Base-by-base conservation (phyloP, 2,888 invertebrate species). In the Melanchra persicariae region DNA sequence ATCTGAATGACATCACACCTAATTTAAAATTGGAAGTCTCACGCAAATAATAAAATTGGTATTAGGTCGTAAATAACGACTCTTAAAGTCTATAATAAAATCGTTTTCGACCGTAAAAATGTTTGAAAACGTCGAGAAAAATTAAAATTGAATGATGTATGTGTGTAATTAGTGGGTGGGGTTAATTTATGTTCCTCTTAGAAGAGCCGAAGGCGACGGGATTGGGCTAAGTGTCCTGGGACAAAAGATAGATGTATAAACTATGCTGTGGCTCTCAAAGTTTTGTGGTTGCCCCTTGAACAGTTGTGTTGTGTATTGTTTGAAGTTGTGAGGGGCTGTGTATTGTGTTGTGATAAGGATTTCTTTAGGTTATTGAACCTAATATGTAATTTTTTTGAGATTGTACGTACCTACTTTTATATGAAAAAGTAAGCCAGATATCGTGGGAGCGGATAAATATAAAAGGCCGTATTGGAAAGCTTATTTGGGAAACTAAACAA, bases 171-270 rank as follows among this genome's bases (percentile, higher is more conserved):
- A 91, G 88, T 81, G 70, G 85, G 83, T 66, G 82, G 79, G 84
- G 81, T 81, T 90, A 87, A 90, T 91, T 92, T 90, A 92, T 89
- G 85, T 81, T 75, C 59, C 66, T 60, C 81, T 88, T 87, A 84
- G 79, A 81, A 83, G 70, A 71, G 87, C 87, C 87, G 68, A 65
- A 69, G 83, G 87, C 85, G 79, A 76, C 76, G 72, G 68, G 64
- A 77, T 80, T 83, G 74, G 49, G 49, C 66, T 30, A 30, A 76
- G 55, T 79, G 69, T 80, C 75, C 76, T 66, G 82, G 77, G 74
- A 82, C 72, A 45, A 64, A 64, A 78, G 75, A 82, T 71, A 78
- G 71, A 87, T 78, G 69, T 81, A 70, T 83, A 47, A 72, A 78
- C 79, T 79, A 67, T 62, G 37, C 10, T 66, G 58, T 10, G 81